These are phyloP conservation scores for Uria aalge DNA, from an alignment of 2,113 vertebrate species.

Conservation along the genomic window DNA sequence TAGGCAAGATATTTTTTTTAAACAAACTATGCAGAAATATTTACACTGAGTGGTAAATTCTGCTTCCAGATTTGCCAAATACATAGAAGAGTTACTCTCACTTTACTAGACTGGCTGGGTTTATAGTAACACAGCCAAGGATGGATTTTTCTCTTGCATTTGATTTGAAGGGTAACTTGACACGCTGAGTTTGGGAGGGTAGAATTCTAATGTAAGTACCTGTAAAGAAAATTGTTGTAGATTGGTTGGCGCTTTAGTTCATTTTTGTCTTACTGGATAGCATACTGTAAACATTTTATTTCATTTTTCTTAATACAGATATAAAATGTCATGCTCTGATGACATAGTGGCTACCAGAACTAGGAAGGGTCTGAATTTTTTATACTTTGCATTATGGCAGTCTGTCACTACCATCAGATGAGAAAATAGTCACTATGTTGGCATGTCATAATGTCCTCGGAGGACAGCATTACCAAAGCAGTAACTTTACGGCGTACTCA, in stretches of 20 bases:
- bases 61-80: conserved; percentile 36
- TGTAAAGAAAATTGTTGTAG: not conserved
- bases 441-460: not conserved
- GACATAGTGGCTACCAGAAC: not conserved
- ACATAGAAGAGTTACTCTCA: conserved; percentile 37
- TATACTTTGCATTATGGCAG: not conserved
- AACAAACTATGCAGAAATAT: conserved; percentile 57
- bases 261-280: not conserved
- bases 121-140: conserved; percentile 21
- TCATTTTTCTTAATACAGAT: not conserved
- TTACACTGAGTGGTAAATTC: conserved; percentile 38
- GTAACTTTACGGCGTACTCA: not conserved
- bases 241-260: not conserved
- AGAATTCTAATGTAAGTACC: not conserved
- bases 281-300: not conserved
- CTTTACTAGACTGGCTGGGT: not conserved
- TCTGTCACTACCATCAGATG: not conserved
- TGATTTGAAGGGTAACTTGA: conserved; percentile 25
- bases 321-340: not conserved
- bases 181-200: not conserved
- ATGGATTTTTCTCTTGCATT: conserved; percentile 2
- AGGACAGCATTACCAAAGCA: not conserved
- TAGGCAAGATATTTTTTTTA: not conserved
- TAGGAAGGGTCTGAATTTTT: not conserved
- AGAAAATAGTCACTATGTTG: not conserved